Conservation (phyloP, 2,113 vertebrate species). For the Nyctibius bracteatus region DNA sequence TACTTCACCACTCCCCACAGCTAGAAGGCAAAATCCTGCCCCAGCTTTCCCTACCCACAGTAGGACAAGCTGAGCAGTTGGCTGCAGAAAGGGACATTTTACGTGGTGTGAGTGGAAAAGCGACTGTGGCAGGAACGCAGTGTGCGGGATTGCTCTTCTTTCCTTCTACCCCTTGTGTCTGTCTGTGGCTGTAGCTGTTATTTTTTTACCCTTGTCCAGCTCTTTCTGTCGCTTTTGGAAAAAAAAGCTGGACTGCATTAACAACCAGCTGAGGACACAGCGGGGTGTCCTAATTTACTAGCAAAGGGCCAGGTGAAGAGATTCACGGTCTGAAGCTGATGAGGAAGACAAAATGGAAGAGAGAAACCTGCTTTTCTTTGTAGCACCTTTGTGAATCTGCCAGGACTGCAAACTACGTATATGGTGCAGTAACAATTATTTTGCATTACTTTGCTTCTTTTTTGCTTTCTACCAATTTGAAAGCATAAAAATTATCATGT, state of each 20-base stretch:
- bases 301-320: neutral
- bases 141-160: rapidly evolving
- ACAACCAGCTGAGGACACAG: neutral
- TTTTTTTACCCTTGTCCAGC: neutral
- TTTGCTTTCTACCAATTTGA: neutral
- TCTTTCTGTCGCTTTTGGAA: neutral
- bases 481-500: neutral
- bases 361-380: neutral
- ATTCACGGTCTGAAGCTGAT: neutral
- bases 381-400: neutral
- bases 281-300: neutral
- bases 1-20: neutral
- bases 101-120: neutral
- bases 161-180: neutral
- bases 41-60: neutral
- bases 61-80: neutral
- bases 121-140: neutral
- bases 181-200: neutral
- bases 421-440: neutral
- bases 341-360: neutral
- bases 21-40: neutral
- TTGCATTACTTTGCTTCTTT: neutral
- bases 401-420: neutral
- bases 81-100: neutral
- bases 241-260: neutral